Evolutionary conservation across 2,888 invertebrate genomes (phyloP).

Genomic region (Gryllus longicercus): DNA sequence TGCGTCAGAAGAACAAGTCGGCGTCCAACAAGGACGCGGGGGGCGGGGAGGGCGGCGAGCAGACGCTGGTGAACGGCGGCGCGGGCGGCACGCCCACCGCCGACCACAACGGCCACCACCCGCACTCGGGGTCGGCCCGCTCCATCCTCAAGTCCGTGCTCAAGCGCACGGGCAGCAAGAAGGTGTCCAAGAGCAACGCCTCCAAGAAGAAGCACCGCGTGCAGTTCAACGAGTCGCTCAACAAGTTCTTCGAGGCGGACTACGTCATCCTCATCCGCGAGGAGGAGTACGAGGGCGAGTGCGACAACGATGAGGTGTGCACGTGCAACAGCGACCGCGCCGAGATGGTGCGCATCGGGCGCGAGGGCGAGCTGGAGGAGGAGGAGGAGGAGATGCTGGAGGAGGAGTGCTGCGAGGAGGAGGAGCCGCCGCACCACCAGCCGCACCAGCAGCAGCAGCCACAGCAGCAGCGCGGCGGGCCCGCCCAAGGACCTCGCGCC

Average conservation of each 20-base stretch:
- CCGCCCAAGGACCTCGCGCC: conserved; percentile 35
- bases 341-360: conserved; percentile 24
- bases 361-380: conserved; percentile 30
- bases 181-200: conserved; percentile 43
- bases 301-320: conserved; percentile 44
- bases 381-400: neutral
- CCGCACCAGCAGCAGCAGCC: neutral
- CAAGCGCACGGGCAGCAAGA: conserved; percentile 68
- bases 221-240: conserved; percentile 82
- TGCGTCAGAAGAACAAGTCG: conserved; percentile 37
- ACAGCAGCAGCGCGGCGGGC: conserved; percentile 29
- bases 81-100: conserved; percentile 35
- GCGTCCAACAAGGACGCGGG: conserved; percentile 31
- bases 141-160: conserved; percentile 63
- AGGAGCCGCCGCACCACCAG: neutral
- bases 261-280: conserved; percentile 87
- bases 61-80: conserved; percentile 35
- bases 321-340: conserved; percentile 27
- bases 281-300: conserved; percentile 57
- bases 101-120: conserved; percentile 39
- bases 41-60: conserved; percentile 28
- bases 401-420: conserved; percentile 25
- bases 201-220: conserved; percentile 68
- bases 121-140: conserved; percentile 38
- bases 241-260: conserved; percentile 89